Evolutionary conservation across 2,888 invertebrate species (phyloP), one percentile per base, ranked within the genome.

Genomic region (Cataglyphis altisquamis): DNA sequence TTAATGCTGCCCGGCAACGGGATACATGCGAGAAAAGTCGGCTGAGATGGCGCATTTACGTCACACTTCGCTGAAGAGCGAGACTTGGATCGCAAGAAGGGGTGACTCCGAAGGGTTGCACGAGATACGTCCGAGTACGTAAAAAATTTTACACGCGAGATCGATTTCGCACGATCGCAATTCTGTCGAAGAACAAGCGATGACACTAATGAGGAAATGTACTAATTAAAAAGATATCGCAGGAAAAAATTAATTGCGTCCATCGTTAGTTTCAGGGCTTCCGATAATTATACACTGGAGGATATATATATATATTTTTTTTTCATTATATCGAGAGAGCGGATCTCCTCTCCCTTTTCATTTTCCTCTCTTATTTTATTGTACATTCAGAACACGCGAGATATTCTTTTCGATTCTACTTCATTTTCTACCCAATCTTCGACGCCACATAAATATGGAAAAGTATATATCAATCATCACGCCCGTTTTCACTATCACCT

Each of bases 1-100:
- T 89, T 88, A 89, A 90, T 87, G 88, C 78, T 64, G 41, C 60
- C 68, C 21, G 52, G 80, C 70, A 80, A 72, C 80, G 70, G 84
- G 73, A 84, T 77, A 84, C 77, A 70, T 41, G 75, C 52, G 32
- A 68, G 73, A 81, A 78, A 75, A 82, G 66, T 41, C 62, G 73
- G 60, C 29, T 68, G 32, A 41, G 77, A 68, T 75, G 62, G 81
- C 57, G 67, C 74, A 45, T 64, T 41, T 81, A 48, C 68, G 64
- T 84, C 84, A 45, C 62, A 67, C 78, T 68, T 72, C 57, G 67
- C 64, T 52, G 57, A 68, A 57, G 62, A 68, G 25, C 52, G 39
- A 57, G 39, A 60, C 64, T 29, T 72, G 41, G 57, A 57, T 62
- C 80, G 75, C 77, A 67, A 73, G 70, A 85, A 80, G 63, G 63